Evolutionary conservation across 2,888 invertebrate species (phyloP), one percentile per base, ranked within the genome.

Genomic region (Tipula unca): DNA sequence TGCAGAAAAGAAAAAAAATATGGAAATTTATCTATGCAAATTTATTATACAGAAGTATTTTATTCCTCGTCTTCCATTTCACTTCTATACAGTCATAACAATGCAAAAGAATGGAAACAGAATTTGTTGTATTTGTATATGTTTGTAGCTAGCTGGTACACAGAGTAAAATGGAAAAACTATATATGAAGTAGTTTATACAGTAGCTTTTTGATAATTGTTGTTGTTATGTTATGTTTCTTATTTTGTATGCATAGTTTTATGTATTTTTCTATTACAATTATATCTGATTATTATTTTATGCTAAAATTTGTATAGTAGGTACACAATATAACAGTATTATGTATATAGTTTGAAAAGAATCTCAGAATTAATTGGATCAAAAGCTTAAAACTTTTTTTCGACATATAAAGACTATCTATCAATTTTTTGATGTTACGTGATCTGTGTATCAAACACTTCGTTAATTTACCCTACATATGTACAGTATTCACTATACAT

Each of bases 1-100:
- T 69, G 69, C 69, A 69, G 25, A 69, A 69, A 69, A 69, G 25
- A 20, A 69, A 54, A 69, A 69, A 69, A 25, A 69, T 69, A 69
- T 69, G 69, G 69, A 69, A 69, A 69, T 69, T 69, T 69, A 69
- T 69, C 69, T 69, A 69, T 69, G 69, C 69, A 69, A 69, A 69
- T 69, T 69, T 69, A 69, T 69, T 69, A 69, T 25, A 69, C 25
- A 69, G 25, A 69, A n/a, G n/a, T n/a, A 25, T 69, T 69, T 69
- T 20, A 25, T 25, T 20, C 69, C 25, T 69, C 69, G 25, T 25
- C 20, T 69, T 69, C 25, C 25, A 25, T 14, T 69, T 25, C 48
- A 54, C 1, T 6, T 17, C 17, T 54, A 48, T 48, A 54, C 48
- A 17, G 8, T 6, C 1, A 69, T 25, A 69, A 69, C 25, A 25